Evolutionary conservation across 2,797 vertebrate genomes (phyloP).

Genomic region (Alcedo quadribrachys): DNA sequence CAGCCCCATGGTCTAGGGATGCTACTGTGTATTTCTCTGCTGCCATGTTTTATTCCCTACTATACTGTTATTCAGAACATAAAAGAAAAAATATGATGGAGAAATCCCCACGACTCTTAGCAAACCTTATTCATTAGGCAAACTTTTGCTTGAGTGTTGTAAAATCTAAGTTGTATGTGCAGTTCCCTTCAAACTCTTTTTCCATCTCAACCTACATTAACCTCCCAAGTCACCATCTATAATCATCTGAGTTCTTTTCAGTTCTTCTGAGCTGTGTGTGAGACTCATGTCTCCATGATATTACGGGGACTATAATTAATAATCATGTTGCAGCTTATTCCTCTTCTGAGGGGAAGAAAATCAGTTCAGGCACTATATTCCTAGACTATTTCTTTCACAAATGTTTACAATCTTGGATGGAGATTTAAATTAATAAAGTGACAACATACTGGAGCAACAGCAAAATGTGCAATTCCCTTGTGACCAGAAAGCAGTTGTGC

Average conservation of each 20-base stretch:
- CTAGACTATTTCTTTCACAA: background rate
- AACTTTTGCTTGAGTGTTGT: background rate
- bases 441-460: background rate
- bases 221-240: background rate
- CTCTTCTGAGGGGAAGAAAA: background rate
- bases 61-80: background rate
- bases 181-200: background rate
- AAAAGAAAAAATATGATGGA: background rate
- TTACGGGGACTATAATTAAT: background rate
- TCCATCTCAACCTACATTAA: background rate
- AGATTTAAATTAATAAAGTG: constrained; percentile 19
- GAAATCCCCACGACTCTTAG: background rate
- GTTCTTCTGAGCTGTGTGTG: background rate
- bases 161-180: background rate
- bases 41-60: background rate
- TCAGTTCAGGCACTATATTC: background rate
- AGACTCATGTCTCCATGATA: background rate
- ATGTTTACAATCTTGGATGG: constrained; percentile 9
- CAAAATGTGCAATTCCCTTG: constrained; percentile 6
- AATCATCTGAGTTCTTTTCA: background rate
- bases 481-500: constrained; percentile 13
- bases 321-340: background rate
- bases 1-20: background rate
- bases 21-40: background rate
- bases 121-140: background rate